These are phyloP conservation scores for Madoqua kirkii DNA, from an alignment of 2,113 vertebrate species.

Conservation along the genomic window DNA sequence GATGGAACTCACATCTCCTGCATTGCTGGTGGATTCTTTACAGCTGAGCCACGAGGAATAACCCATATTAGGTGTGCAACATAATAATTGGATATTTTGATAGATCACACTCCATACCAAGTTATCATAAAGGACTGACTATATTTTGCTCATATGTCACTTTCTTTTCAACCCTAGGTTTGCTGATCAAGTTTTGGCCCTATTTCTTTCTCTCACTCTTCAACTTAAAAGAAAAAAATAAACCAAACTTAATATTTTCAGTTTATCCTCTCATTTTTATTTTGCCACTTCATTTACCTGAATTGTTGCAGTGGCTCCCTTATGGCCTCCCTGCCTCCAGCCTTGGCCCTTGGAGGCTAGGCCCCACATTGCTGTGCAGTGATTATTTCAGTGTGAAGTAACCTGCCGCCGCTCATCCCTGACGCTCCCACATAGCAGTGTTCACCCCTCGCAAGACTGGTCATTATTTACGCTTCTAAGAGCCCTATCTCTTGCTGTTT, in stretches of 20 bases:
- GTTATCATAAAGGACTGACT: neutral
- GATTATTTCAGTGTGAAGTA: neutral
- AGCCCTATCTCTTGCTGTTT: neutral
- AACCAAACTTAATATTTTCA: neutral
- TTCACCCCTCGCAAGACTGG: neutral
- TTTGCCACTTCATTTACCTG: neutral
- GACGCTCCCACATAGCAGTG: rapidly evolving
- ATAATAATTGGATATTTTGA: neutral
- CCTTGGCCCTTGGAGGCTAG: neutral
- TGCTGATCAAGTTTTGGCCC: neutral
- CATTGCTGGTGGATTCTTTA: neutral
- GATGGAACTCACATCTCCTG: neutral
- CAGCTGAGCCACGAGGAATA: neutral
- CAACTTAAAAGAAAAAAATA: neutral
- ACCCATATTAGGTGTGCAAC: neutral
- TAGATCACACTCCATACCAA: neutral
- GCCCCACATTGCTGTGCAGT: rapidly evolving
- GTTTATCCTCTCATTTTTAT: neutral
- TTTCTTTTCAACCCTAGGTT: neutral
- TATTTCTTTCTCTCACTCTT: neutral
- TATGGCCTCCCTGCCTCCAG: neutral
- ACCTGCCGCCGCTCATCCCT: neutral
- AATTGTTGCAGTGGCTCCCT: neutral
- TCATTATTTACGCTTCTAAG: rapidly evolving
- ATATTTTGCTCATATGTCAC: neutral